Conservation (phyloP, 2,113 vertebrate genomes). For the Raja brachyura region DNA sequence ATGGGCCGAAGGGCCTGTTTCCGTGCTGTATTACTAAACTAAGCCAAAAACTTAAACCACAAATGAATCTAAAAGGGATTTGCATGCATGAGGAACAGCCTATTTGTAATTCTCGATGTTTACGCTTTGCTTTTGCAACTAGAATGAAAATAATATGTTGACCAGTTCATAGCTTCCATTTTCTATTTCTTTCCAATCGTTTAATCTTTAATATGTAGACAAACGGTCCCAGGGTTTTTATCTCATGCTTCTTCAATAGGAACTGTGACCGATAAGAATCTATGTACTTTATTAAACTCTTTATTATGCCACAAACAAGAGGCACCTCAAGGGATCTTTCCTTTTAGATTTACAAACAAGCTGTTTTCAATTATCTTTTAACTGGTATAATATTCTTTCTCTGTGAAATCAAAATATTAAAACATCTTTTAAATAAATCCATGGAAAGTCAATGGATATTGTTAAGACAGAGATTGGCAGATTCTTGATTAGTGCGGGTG, state of each 20-base stretch:
- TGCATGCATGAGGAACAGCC: background rate
- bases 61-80: no score
- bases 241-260: background rate
- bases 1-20: no score
- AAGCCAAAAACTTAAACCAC: no score
- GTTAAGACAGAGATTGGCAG: no score
- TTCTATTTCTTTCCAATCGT: constrained; percentile 28
- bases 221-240: constrained; percentile 23
- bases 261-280: constrained; percentile 23
- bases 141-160: background rate
- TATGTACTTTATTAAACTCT: constrained; percentile 24
- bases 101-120: background rate
- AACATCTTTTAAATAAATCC: background rate
- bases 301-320: background rate
- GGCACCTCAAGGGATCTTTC: background rate
- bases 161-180: background rate
- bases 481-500: no score
- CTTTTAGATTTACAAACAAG: background rate
- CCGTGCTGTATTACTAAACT: no score
- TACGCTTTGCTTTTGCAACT: background rate
- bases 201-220: constrained; percentile 35
- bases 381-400: background rate
- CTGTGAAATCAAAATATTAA: background rate
- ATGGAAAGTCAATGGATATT: no score
- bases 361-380: constrained; percentile 30